Evolutionary conservation across 1,140 invertebrate species (phyloP), one percentile per base, ranked within the genome.

Genomic region (Drosophila tropicalis): DNA sequence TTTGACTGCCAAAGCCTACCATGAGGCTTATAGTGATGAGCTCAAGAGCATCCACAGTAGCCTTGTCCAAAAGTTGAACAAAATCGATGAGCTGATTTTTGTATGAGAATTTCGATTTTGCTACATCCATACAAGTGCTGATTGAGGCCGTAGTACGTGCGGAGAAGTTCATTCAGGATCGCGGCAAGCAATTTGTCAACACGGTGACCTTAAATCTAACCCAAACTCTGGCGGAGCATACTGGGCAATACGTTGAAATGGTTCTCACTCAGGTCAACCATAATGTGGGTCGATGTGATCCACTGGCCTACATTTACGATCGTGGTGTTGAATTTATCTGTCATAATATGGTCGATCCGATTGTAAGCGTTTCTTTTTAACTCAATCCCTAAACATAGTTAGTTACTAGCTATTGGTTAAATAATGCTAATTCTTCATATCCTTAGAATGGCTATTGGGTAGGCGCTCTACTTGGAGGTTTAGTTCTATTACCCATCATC

Each of bases 381-480:
- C 5, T 36, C 6, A 17, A 15, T 7, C 15, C 2, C 9, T 7
- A 32, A 7, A 25, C 41, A 15, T 29, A 1, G 2, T 1, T 36
- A 36, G 34, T 36, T 10, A 9, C 10, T 9, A 36, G 34, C 7
- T 36, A 36, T 9, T 36, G 34, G 9, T 36, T 36, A 10, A 9
- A 10, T 39, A 51, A 54, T 3, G 5, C 25, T 10, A 84, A 62
- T 68, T 81, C 62, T 74, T 15, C 56, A 5, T 55, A n/a, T 55
- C 9, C 17, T 4, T 12, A 98, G 97, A 97, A 98, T 94, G 97
- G 96, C 65, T 98, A 96, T 92, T 98, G 97, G 97, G 95, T 96
- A 75, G 96, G 96, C 79, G 93, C 97, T 66, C 94, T 96, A 34
- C 97, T 96, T 94, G 96, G 96, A 83, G 92, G 96, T 66, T 76